These are phyloP conservation scores for Saccostrea glomerata DNA, from an alignment of 1,140 invertebrate genomes.

Conservation along the genomic window DNA sequence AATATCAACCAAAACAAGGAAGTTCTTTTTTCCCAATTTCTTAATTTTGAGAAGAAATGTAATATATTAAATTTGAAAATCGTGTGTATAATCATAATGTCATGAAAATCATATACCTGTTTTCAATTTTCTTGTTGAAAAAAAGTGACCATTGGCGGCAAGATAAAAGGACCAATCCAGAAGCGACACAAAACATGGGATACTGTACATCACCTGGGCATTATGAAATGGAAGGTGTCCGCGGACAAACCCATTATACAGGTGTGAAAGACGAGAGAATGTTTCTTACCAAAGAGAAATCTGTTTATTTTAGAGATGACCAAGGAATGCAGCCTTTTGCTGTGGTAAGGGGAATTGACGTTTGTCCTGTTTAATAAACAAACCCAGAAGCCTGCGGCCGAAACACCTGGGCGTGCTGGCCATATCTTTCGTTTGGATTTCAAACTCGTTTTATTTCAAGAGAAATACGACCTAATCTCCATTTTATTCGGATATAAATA, in stretches of 20 bases:
- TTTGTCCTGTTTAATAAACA: not conserved
- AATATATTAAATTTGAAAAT: too few species aligned
- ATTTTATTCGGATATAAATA: constrained; percentile 33
- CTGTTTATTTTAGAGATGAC: constrained; percentile 36
- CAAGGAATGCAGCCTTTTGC: constrained; percentile 24
- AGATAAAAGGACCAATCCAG: not conserved
- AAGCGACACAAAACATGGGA: not conserved
- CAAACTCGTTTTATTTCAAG: not conserved
- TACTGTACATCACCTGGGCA: not conserved
- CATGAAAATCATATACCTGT: too few species aligned
- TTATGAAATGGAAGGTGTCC: not conserved
- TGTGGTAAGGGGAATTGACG: constrained; percentile 30
- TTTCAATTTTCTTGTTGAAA: too few species aligned
- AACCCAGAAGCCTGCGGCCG: not conserved
- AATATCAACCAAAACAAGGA: too few species aligned
- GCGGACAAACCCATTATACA: constrained; percentile 28
- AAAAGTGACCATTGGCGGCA: not conserved
- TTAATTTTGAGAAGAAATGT: too few species aligned
- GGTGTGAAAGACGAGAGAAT: not conserved
- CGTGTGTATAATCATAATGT: too few species aligned
- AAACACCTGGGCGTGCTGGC: constrained; percentile 12
- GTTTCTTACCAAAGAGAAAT: not conserved
- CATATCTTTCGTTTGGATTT: constrained; percentile 4
- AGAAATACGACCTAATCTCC: constrained; percentile 30
- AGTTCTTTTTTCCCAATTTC: too few species aligned